Percentiles rank a stretch among this genome's conserved stretches.
phyloP scores from a whole-genome alignment of 2,888 invertebrate species.

The Oeneis ivallda region DNA sequence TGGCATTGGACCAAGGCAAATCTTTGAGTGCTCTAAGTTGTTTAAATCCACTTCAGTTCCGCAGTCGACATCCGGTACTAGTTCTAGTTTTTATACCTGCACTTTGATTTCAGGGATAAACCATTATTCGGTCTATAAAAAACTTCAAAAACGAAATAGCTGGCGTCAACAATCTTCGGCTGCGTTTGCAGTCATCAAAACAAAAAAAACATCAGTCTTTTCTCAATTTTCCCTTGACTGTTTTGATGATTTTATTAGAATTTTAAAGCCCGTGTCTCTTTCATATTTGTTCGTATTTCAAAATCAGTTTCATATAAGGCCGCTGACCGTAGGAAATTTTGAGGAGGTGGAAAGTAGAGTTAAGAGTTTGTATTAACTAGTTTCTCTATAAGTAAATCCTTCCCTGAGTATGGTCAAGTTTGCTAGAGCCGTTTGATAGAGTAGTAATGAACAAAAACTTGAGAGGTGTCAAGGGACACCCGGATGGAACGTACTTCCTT shows the following conservation, averaged over 20 bases:
- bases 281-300: too few relatives aligned
- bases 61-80: slow-evolving; percentile 13
- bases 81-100: slow-evolving; percentile 9
- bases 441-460: too few relatives aligned
- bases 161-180: background rate
- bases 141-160: slow-evolving; percentile 8
- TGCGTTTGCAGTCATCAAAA: too few relatives aligned
- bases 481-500: too few relatives aligned
- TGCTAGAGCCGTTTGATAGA: too few relatives aligned
- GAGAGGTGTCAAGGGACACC: too few relatives aligned
- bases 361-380: too few relatives aligned
- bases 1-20: slow-evolving; percentile 37
- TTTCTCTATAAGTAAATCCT: too few relatives aligned
- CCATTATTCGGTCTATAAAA: background rate
- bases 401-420: too few relatives aligned
- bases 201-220: slow-evolving; percentile 6
- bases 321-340: too few relatives aligned
- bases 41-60: slow-evolving; percentile 25
- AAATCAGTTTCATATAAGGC: too few relatives aligned
- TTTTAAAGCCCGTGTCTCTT: background rate
- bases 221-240: background rate
- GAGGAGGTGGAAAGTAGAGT: too few relatives aligned
- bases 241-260: background rate
- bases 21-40: slow-evolving; percentile 28
- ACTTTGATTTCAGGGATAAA: slow-evolving; percentile 4